Conservation (phyloP, 1,140 invertebrate genomes). For the Asbolus verrucosus region DNA sequence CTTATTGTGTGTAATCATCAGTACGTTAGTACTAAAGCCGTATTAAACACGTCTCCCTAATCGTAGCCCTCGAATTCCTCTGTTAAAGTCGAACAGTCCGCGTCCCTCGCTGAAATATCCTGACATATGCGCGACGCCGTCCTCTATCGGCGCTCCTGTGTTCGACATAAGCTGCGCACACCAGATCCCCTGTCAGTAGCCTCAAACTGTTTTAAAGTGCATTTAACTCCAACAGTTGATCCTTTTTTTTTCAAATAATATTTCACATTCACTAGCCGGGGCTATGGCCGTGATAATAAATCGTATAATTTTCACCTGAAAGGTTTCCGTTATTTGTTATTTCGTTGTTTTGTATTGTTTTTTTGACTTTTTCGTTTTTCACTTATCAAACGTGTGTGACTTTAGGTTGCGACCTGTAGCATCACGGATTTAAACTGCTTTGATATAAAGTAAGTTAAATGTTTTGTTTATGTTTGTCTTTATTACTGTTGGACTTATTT, state of each 20-base stretch:
- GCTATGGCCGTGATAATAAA: too few species aligned
- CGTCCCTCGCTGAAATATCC: conserved; percentile 32
- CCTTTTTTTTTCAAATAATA: conserved; percentile 8
- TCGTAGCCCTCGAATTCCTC: conserved; percentile 4
- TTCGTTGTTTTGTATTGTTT: conserved; percentile 12
- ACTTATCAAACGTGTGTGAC: conserved; percentile 22
- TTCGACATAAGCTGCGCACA: conserved; percentile 35
- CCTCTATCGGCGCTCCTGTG: conserved; percentile 14
- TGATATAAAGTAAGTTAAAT: conserved; percentile 16
- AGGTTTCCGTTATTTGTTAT: background rate
- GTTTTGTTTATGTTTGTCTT: conserved; percentile 18
- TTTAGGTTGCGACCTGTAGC: conserved; percentile 33
- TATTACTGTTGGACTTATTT: conserved; percentile 11
- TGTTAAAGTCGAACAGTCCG: conserved; percentile 10
- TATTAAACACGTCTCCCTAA: conserved; percentile 6
- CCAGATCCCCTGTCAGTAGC: conserved; percentile 23
- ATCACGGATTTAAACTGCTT: conserved; percentile 32
- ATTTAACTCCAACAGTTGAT: conserved; percentile 22
- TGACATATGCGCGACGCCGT: conserved; percentile 32
- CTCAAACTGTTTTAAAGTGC: conserved; percentile 42
- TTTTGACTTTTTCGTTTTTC: conserved; percentile 9
- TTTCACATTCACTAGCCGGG: background rate
- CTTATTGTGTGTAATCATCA: conserved; percentile 1
- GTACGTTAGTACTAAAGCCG: background rate
- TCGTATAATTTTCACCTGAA: too few species aligned